Evolutionary conservation across 2,888 invertebrate genomes (phyloP).

Genomic region (Malthinus seriepunctatus): DNA sequence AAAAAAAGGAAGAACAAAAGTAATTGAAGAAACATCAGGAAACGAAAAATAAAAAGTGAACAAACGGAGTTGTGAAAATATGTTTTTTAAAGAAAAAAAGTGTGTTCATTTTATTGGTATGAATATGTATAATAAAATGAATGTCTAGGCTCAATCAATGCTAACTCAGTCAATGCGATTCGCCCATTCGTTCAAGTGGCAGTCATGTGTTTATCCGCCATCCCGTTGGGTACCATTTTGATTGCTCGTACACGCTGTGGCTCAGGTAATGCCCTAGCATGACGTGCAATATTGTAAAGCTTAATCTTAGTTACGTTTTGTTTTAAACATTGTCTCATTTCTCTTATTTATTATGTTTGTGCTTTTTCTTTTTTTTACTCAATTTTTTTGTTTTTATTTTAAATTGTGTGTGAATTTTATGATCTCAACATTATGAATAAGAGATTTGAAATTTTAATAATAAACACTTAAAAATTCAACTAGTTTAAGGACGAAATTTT

Average conservation of each 20-base stretch:
- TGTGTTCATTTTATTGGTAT: conserved; percentile 29
- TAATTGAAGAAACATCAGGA: not conserved
- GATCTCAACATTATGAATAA: conserved; percentile 11
- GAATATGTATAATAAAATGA: conserved; percentile 47
- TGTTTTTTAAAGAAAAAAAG: conserved; percentile 7
- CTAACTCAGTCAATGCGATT: conserved; percentile 45
- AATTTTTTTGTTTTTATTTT: conserved; percentile 4
- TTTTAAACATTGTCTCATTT: conserved; percentile 27
- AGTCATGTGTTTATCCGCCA: conserved; percentile 46
- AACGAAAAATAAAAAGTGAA: not conserved
- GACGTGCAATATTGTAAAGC: conserved; percentile 47
- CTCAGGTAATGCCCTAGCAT: conserved; percentile 54
- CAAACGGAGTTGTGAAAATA: not conserved
- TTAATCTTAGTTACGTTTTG: conserved; percentile 47
- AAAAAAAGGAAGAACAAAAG: not conserved
- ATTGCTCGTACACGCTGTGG: conserved; percentile 49
- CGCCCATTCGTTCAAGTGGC: conserved; percentile 46
- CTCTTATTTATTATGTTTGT: conserved; percentile 16
- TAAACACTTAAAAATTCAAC: too few relatives aligned
- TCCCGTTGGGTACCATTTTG: conserved; percentile 50
- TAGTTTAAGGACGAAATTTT: too few relatives aligned
- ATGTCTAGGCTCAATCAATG: conserved; percentile 47
- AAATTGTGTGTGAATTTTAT: not conserved
- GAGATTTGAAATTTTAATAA: conserved; percentile 5
- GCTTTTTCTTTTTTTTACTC: conserved; percentile 3